These are phyloP conservation scores for Propithecus coquereli DNA, from an alignment of 2,113 vertebrate species.

Conservation along the genomic window DNA sequence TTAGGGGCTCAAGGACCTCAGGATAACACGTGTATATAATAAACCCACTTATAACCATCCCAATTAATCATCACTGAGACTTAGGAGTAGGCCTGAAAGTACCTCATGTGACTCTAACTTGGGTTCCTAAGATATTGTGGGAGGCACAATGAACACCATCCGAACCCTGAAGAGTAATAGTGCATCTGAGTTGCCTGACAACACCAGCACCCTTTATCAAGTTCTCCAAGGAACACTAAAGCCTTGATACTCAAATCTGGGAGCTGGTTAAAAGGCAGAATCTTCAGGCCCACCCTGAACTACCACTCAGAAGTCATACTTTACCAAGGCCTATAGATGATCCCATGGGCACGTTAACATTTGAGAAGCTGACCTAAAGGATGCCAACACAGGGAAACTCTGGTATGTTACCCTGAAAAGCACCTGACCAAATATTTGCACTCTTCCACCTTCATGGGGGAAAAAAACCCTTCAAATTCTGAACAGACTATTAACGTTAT, in stretches of 20 bases:
- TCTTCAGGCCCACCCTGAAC: neutral
- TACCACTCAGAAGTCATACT: neutral
- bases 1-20: neutral
- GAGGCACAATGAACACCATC: neutral
- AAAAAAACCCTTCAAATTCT: neutral
- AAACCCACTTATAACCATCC: conserved; percentile 18
- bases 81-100: neutral
- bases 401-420: neutral
- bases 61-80: neutral
- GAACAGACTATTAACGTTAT: neutral
- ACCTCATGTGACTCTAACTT: neutral
- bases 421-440: neutral
- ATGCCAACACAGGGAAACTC: neutral
- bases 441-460: neutral
- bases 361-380: neutral
- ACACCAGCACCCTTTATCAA: neutral
- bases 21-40: neutral
- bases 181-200: neutral
- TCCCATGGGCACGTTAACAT: neutral
- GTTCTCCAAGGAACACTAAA: neutral
- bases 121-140: neutral
- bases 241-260: neutral
- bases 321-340: neutral
- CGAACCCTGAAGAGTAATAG: neutral
- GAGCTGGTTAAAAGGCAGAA: neutral